A percentile compares a stretch with the other conserved stretches of the same genome.
Conservation (phyloP, 2,797 vertebrate genomes). For the Sebastes ruberrimus region DNA sequence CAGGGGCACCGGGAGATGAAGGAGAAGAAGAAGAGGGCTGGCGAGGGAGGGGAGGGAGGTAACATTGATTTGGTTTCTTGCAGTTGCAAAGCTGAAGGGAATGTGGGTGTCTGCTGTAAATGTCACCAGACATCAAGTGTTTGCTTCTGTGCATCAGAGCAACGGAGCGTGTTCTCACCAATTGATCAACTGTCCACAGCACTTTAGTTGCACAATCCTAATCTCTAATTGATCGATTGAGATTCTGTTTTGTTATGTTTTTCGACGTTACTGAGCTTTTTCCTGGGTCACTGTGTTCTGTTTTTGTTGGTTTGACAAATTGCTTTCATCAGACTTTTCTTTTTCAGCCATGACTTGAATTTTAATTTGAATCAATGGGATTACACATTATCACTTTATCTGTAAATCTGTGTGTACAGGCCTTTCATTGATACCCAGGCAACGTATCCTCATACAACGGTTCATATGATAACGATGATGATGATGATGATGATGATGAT, state of each 20-base stretch:
- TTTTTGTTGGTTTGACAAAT: background rate
- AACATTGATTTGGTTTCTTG: slow-evolving; percentile 48
- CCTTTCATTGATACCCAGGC: background rate
- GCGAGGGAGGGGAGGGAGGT: background rate
- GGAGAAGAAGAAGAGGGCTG: background rate
- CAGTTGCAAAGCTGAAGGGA: slow-evolving; percentile 40
- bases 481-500: too few species aligned
- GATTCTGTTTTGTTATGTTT: background rate
- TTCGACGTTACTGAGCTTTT: background rate
- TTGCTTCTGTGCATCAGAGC: slow-evolving; percentile 4
- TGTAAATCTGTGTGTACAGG: too few species aligned
- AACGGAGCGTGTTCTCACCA: background rate
- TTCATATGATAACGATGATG: too few species aligned
- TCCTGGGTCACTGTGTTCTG: background rate
- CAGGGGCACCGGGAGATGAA: slow-evolving; percentile 20
- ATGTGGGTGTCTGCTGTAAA: slow-evolving; percentile 36
- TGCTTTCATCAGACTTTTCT: background rate
- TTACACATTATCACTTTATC: background rate
- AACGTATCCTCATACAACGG: too few species aligned
- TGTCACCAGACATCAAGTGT: slow-evolving; percentile 41
- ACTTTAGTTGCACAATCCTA: background rate
- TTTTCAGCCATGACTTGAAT: background rate
- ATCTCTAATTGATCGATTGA: slow-evolving; percentile 1
- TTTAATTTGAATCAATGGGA: background rate
- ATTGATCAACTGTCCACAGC: slow-evolving; percentile 5